Percentiles rank a stretch among this genome's conserved stretches.
Conservation (phyloP, 2,113 vertebrate genomes). For the Vanacampus margaritifer region DNA sequence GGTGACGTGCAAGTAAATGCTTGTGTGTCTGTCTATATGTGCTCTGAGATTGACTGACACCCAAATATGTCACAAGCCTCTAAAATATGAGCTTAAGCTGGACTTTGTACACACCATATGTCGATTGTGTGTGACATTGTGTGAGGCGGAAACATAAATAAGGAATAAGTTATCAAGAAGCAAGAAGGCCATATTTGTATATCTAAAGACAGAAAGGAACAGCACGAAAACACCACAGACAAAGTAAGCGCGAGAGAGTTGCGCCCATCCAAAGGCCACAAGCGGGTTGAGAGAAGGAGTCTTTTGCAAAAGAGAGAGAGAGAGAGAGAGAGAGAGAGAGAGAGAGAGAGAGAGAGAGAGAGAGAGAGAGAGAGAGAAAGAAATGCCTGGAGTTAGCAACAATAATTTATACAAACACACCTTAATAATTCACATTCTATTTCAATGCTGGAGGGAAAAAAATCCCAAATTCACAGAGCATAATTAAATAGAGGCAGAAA, state of each 20-base stretch:
- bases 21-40: no score
- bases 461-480: slow-evolving; percentile 85
- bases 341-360: slow-evolving; percentile 4
- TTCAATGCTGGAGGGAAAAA: slow-evolving; percentile 84
- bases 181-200: slow-evolving; percentile 26
- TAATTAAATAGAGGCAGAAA: slow-evolving; percentile 79
- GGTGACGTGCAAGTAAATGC: no score
- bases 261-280: slow-evolving; percentile 68
- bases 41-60: no score
- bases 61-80: neutral
- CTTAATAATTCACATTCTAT: slow-evolving; percentile 83
- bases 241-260: slow-evolving; percentile 47
- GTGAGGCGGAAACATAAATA: slow-evolving; percentile 5
- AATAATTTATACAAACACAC: slow-evolving; percentile 87
- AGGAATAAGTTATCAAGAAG: slow-evolving; percentile 23
- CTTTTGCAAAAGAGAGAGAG: slow-evolving; percentile 19
- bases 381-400: slow-evolving; percentile 82
- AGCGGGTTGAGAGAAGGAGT: slow-evolving; percentile 45
- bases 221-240: neutral
- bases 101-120: neutral
- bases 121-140: slow-evolving; percentile 11
- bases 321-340: slow-evolving; percentile 61
- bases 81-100: neutral
- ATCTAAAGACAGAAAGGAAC: slow-evolving; percentile 48
- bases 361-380: slow-evolving; percentile 60